Evolutionary conservation across 2,113 vertebrate species (phyloP).

Genomic region (Columba livia): DNA sequence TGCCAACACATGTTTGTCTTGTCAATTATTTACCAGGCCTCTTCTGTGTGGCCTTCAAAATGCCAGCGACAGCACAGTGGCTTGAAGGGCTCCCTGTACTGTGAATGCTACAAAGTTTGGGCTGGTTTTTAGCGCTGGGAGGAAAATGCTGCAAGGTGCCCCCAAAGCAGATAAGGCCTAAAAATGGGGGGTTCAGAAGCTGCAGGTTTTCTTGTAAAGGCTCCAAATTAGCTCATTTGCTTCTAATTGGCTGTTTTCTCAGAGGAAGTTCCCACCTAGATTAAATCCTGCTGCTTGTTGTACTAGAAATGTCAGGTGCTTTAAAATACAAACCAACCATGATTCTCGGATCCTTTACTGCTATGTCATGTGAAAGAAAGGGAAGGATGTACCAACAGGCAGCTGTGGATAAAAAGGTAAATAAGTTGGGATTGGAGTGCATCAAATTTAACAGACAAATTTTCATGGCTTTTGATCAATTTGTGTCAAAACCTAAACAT

Average conservation of each 20-base stretch:
- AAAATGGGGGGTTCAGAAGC: accelerated
- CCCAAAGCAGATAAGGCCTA: background rate
- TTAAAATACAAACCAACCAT: background rate
- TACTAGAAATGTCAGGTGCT: background rate
- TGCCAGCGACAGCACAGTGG: background rate
- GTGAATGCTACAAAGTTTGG: background rate
- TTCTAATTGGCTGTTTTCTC: background rate
- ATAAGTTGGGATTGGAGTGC: background rate
- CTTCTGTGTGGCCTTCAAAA: background rate
- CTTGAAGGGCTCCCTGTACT: background rate
- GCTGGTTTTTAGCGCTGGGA: background rate
- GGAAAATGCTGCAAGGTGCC: background rate
- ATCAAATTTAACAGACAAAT: background rate
- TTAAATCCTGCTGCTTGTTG: background rate
- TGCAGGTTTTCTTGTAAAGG: background rate
- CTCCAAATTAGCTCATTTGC: background rate
- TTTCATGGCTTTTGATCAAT: background rate
- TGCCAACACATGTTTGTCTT: background rate
- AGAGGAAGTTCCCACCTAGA: background rate
- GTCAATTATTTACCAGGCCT: background rate
- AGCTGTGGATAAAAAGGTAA: background rate
- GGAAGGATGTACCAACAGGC: background rate
- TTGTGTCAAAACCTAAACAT: background rate
- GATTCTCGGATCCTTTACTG: background rate
- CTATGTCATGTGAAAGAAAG: background rate